Evolutionary conservation across 1,140 invertebrate genomes (phyloP).

Genomic region (Apocrypta bakeri): DNA sequence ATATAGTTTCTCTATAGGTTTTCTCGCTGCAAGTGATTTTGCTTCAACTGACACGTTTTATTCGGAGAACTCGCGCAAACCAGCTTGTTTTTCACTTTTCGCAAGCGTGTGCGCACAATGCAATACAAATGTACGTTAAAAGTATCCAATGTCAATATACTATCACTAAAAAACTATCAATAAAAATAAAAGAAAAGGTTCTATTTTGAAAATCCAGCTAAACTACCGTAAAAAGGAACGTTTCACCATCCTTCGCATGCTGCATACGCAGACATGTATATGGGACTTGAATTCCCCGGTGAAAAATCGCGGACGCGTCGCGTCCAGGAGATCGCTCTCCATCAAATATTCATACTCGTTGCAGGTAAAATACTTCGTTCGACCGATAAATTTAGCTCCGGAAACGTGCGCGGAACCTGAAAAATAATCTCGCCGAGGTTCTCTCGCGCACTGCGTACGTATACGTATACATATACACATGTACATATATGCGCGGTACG

Average conservation of each 20-base stretch:
- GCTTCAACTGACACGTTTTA: no score
- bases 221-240: no score
- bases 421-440: conserved; percentile 40
- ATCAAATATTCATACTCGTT: conserved; percentile 48
- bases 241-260: no score
- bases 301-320: conserved; percentile 44
- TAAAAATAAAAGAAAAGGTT: not conserved
- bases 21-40: no score
- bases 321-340: conserved; percentile 33
- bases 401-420: conserved; percentile 40
- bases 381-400: conserved; percentile 39
- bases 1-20: not conserved
- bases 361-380: conserved; percentile 44
- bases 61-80: no score
- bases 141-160: no score
- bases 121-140: no score
- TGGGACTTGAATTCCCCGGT: not conserved
- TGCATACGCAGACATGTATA: no score
- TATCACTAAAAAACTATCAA: no score
- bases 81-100: no score
- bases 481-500: not conserved
- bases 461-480: not conserved
- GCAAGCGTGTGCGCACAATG: no score
- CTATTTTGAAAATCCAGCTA: not conserved
- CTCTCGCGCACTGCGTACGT: not conserved